Base-by-base conservation (phyloP, 2,113 vertebrate species). In the Collichthys lucidus region DNA sequence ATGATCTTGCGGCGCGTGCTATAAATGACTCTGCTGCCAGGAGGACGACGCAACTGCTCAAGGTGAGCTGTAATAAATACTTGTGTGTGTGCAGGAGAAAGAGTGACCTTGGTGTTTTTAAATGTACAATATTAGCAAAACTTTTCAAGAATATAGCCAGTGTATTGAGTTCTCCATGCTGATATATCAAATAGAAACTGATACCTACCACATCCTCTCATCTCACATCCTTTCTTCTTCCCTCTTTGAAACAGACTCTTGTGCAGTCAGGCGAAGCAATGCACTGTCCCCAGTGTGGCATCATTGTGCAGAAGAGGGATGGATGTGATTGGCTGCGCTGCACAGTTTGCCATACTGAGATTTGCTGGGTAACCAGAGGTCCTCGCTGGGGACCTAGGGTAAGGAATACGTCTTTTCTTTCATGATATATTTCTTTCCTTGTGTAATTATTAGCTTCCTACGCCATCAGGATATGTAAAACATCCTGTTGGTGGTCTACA, bases 271-370 rank as follows among this genome's bases (percentile, higher is more conserved):
- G 97, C 0, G 97, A 98, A 86, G 97, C 97, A 46, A 99, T 99
- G 97, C 95, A 96, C 89, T 99, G 97, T 88, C 97, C 97, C 0
- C 95, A 95, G 68, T 99, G 97, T 93, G 93, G 82, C 72, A 97
- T 99, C 50, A 95, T 98, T 14, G 96, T 98, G 16, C 97, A 98
- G 95, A 98, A 98, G 94, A 97, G 97, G 87, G 97, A 97, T 0
- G 97, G 97, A 35, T 99, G 97, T 5, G 97, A 99, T 93, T 99
- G 97, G 97, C 92, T 99, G 78, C 97, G 97, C 71, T 99, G 97
- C 89, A 96, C 97, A 0, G 96, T 98, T 67, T 99, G 97, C 89
- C 97, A 97, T 90, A 98, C 97, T 0, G 97, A 99, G 94, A 98
- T 99, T 93, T 99, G 97, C 92, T 98, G 97, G 97, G 97, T 98